Conservation (phyloP, 1,140 invertebrate species). For the Monomorium pharaonis region DNA sequence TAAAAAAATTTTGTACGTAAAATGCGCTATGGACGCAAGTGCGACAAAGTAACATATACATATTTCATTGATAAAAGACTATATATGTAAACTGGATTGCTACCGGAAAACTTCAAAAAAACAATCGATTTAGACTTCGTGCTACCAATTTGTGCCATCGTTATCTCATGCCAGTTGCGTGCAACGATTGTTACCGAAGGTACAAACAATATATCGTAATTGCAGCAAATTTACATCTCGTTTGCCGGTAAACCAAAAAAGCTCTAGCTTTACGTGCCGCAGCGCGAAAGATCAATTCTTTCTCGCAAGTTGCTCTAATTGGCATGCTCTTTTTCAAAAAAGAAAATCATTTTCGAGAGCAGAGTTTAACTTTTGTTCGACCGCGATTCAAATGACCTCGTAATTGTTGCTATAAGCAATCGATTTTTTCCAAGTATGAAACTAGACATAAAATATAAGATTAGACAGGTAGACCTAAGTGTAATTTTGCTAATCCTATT, state of each 20-base stretch:
- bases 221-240: constrained; percentile 24
- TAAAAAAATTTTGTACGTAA: not conserved
- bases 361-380: not conserved
- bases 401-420: not conserved
- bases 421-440: not conserved
- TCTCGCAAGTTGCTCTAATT: not conserved
- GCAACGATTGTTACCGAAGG: not conserved
- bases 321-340: not conserved
- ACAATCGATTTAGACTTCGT: not conserved
- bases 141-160: not conserved
- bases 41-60: not conserved
- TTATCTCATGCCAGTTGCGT: not conserved
- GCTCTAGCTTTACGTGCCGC: not conserved
- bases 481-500: constrained; percentile 4
- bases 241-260: not conserved
- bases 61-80: not conserved
- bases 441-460: too few relatives aligned
- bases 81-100: not conserved
- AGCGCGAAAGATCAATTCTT: not conserved
- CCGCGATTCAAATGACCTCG: not conserved
- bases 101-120: constrained; percentile 13
- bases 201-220: not conserved
- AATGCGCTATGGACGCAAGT: not conserved
- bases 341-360: not conserved
- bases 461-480: not conserved